Percentiles rank a stretch among this genome's conserved stretches.
These are phyloP conservation scores for Chelmon rostratus DNA, from an alignment of 2,797 vertebrate genomes.

Conservation along the genomic window DNA sequence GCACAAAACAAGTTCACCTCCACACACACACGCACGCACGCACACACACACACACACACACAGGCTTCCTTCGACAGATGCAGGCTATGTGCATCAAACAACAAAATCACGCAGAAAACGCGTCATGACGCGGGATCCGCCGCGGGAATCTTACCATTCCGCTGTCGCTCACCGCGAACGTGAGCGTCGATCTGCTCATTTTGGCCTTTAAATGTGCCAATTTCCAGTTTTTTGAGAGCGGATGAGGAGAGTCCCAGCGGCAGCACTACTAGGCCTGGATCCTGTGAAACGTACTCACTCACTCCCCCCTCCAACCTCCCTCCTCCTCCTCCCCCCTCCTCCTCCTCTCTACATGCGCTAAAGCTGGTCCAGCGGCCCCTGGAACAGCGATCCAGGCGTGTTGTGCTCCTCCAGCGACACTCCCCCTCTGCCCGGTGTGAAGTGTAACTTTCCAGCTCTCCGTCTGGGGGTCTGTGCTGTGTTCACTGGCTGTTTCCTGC, in stretches of 20 bases:
- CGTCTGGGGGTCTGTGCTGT: conserved; percentile 52
- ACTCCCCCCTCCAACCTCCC: conserved; percentile 21
- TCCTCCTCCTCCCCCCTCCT: conserved; percentile 28
- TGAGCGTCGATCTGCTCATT: conserved; percentile 65
- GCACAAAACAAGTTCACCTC: conserved; percentile 70
- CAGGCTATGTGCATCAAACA: conserved; percentile 70
- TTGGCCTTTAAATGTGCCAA: conserved; percentile 74
- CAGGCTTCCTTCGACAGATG: conserved; percentile 67
- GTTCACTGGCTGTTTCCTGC: conserved; percentile 75
- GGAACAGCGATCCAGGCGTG: conserved; percentile 69
- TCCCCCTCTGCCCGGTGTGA: conserved; percentile 49
- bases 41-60: conserved; percentile 34
- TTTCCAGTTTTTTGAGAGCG: conserved; percentile 85
- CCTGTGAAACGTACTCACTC: conserved; percentile 81
- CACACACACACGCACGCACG: conserved; percentile 56
- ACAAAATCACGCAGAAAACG: conserved; percentile 75
- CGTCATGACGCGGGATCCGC: conserved; percentile 58
- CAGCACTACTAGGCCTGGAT: conserved; percentile 88
- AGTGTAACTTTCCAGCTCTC: conserved; percentile 68
- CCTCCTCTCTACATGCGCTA: conserved; percentile 75
- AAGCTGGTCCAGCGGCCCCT: conserved; percentile 80
- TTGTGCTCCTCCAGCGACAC: conserved; percentile 62
- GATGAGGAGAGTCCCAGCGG: conserved; percentile 85
- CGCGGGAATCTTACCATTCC: conserved; percentile 87
- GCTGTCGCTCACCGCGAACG: conserved; percentile 64